These are phyloP conservation scores for Drosophila subobscura DNA, from an alignment of 1,140 invertebrate species.

Conservation along the genomic window DNA sequence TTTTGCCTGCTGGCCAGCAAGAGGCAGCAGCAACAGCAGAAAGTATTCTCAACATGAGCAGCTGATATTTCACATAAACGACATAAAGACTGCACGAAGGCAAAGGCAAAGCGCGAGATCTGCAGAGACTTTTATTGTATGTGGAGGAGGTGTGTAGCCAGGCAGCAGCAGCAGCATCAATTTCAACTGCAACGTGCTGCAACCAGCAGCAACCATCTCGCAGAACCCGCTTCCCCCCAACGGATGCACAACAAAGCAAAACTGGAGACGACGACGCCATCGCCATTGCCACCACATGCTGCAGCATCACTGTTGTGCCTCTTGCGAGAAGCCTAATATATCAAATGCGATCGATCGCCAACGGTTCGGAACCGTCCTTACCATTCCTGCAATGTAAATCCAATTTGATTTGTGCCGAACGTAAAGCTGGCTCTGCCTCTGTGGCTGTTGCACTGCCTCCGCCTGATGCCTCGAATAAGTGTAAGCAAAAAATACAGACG, in stretches of 20 bases:
- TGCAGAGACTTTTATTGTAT: constrained; percentile 34
- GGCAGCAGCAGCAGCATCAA: constrained; percentile 49
- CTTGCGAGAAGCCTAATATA: constrained; percentile 73
- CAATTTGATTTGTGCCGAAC: constrained; percentile 80
- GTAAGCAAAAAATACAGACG: constrained; percentile 50
- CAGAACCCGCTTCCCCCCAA: constrained; percentile 11
- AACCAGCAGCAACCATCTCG: constrained; percentile 25
- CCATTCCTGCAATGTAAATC: constrained; percentile 69
- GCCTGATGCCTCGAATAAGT: constrained; percentile 47
- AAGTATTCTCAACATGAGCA: constrained; percentile 81
- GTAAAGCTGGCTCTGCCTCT: no score
- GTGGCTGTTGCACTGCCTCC: constrained; percentile 58
- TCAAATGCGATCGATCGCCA: constrained; percentile 82
- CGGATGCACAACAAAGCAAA: constrained; percentile 74
- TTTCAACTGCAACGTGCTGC: constrained; percentile 46
- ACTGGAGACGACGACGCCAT: constrained; percentile 45
- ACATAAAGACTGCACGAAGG: constrained; percentile 71
- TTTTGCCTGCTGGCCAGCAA: constrained; percentile 43
- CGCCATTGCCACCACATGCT: constrained; percentile 64
- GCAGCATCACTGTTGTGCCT: constrained; percentile 27
- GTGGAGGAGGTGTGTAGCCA: constrained; percentile 69
- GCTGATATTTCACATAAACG: constrained; percentile 82
- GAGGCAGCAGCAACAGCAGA: constrained; percentile 72
- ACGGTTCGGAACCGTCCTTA: constrained; percentile 71
- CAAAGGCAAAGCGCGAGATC: constrained; percentile 25